Base-by-base conservation (phyloP, 2,888 invertebrate species). In the Pseudeuparius sepicola region DNA sequence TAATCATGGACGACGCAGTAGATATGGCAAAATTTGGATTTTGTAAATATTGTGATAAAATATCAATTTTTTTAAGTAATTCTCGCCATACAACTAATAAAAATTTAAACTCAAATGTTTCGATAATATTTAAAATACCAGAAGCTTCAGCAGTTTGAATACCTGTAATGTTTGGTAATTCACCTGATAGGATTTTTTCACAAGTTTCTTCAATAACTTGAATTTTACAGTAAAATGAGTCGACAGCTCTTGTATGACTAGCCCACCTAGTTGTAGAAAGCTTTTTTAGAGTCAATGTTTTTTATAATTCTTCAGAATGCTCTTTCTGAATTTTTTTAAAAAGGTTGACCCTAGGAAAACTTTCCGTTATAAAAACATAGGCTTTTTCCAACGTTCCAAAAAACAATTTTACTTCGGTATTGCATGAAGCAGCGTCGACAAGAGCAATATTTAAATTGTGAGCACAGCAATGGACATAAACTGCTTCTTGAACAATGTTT, bases 401-500 rank as follows among this genome's bases (percentile, higher is more conserved):
- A 24, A 32, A 32, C 9, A 23, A 15, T 24, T 32, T 32, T 24
- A 33, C 25, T 25, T 33, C 26, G 2, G 18, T 12, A 28, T n/a
- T 4, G 4, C 20, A 16, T 14, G 3, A 20, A 13, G 23, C 16
- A 3, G 34, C 4, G 10, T 34, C 34, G 14, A 34, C 28, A 2
- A 34, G n/a, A 15, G 14, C 34, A 10, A 34, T 14, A 18, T 34
- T 26, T 7, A 34, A 16, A 4, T 26, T 26, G 15, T 34, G 26
- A 9, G 34, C 34, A 34, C 34, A 34, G n/a, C 34, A 34, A 10
- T 34, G 26, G 4, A 34, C 14, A 11, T 27, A 34, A 14, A 28
- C 18, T 20, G 34, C 34, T 17, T 34, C 34, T 9, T 27, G 34
- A 7, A 34, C 34, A 14, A 17, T 28, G 3, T 34, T 10, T 24